Percentiles rank a stretch among this genome's conserved stretches.
Evolutionary conservation across 2,113 vertebrate genomes (phyloP).

Genomic region (Lipophrys pholis): DNA sequence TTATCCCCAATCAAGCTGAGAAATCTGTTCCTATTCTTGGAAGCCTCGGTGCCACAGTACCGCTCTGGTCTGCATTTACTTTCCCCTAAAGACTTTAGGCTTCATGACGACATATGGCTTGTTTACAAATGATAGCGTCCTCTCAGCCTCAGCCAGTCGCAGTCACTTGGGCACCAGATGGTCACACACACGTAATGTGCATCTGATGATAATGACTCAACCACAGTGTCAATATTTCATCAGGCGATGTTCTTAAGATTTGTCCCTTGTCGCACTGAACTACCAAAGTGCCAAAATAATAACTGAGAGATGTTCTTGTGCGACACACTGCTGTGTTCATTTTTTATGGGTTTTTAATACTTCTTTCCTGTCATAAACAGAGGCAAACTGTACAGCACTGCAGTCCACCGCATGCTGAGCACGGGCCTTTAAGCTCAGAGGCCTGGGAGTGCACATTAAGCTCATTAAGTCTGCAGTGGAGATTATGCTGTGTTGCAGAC

Average conservation of each 20-base stretch:
- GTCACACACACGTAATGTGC: slow-evolving; percentile 46
- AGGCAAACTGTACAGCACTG: slow-evolving; percentile 25
- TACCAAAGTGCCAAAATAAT: no score
- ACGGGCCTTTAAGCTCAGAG: slow-evolving; percentile 67
- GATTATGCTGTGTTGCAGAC: slow-evolving; percentile 72
- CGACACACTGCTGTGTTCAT: no score
- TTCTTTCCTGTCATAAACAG: slow-evolving; percentile 19
- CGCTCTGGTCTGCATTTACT: slow-evolving; percentile 54
- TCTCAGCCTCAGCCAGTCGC: slow-evolving; percentile 30
- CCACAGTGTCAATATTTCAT: slow-evolving; percentile 31
- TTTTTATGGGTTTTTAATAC: slow-evolving; percentile 12
- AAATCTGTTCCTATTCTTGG: slow-evolving; percentile 76
- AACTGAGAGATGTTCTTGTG: no score
- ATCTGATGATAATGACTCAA: slow-evolving; percentile 58
- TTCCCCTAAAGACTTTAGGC: slow-evolving; percentile 51
- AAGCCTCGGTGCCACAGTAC: slow-evolving; percentile 43
- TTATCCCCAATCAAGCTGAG: slow-evolving; percentile 77
- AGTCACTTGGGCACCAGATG: slow-evolving; percentile 66
- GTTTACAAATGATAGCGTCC: slow-evolving; percentile 60
- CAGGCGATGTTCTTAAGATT: slow-evolving; percentile 8
- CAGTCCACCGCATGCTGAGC: slow-evolving; percentile 37
- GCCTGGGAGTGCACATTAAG: slow-evolving; percentile 79
- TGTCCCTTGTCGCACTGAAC: slow-evolving; percentile 1
- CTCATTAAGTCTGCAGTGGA: slow-evolving; percentile 74
- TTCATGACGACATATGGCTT: slow-evolving; percentile 59